Conservation (phyloP, 2,888 invertebrate species). For the Acanthoscelides obtectus region DNA sequence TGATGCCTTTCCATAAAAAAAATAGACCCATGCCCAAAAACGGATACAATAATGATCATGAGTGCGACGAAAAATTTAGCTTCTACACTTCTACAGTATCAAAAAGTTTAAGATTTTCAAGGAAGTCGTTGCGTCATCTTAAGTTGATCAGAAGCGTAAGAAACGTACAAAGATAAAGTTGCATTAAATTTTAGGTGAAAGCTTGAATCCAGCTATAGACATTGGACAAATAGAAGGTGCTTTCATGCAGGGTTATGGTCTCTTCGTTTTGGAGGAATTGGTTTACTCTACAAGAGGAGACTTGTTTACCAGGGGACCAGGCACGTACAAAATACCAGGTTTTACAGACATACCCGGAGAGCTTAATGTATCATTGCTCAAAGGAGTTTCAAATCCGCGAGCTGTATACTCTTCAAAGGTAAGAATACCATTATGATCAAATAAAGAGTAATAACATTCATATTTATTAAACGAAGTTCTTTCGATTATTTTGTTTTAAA, state of each 20-base stretch:
- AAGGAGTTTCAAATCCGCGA: constrained; percentile 83
- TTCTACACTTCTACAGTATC: too few species aligned
- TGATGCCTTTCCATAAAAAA: too few species aligned
- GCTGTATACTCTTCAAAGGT: constrained; percentile 96
- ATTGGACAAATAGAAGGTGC: constrained; percentile 96
- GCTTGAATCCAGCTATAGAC: constrained; percentile 94
- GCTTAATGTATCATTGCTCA: constrained; percentile 88
- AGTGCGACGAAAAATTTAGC: too few species aligned
- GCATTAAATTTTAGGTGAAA: constrained; percentile 55
- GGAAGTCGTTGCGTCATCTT: too few species aligned
- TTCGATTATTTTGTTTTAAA: too few species aligned
- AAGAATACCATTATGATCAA: constrained; percentile 17
- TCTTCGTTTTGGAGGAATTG: constrained; percentile 87
- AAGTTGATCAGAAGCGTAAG: too few species aligned
- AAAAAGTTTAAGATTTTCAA: too few species aligned
- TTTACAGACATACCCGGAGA: constrained; percentile 87
- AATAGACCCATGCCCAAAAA: too few species aligned
- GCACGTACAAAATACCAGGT: constrained; percentile 90
- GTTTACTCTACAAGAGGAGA: constrained; percentile 81
- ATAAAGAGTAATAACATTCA: too few species aligned
- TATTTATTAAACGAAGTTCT: too few species aligned
- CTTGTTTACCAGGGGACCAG: constrained; percentile 82
- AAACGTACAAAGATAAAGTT: too few species aligned
- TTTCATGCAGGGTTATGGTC: constrained; percentile 90
- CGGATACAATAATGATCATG: too few species aligned